Conservation (phyloP, 2,113 vertebrate genomes). For the Dromiciops gliroides region DNA sequence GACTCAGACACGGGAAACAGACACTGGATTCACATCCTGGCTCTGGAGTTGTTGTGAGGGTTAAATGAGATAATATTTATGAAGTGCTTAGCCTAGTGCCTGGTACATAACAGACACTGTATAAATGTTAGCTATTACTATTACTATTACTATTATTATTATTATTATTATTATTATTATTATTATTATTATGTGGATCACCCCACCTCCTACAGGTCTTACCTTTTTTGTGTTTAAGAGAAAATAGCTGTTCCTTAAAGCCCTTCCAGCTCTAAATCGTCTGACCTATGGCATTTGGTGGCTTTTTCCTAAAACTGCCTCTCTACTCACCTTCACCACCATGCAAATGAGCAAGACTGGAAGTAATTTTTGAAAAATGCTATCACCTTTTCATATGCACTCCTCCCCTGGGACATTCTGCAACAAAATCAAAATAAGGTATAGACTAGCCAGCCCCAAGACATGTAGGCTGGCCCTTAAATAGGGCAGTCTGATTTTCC, state of each 20-base stretch:
- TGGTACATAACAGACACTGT: background rate
- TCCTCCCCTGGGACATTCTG: conserved; percentile 75
- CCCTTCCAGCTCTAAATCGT: background rate
- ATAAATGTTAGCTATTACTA: background rate
- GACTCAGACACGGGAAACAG: background rate
- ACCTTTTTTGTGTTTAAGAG: background rate
- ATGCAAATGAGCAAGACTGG: conserved; percentile 63
- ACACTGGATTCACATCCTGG: background rate
- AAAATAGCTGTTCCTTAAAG: background rate
- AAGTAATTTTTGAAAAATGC: conserved; percentile 57
- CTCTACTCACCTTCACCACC: background rate
- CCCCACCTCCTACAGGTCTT: background rate
- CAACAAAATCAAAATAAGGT: conserved; percentile 57
- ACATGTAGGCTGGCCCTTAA: conserved; percentile 62
- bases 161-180: background rate
- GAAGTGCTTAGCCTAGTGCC: background rate
- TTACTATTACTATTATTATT: background rate
- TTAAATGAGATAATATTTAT: background rate
- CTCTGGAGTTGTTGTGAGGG: background rate
- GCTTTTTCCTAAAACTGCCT: conserved; percentile 71
- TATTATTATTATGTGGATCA: background rate
- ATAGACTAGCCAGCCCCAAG: conserved; percentile 46
- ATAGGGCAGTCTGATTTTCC: conserved; percentile 44
- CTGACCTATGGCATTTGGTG: background rate
- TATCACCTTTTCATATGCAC: conserved; percentile 69